phyloP scores from a whole-genome alignment of 1,140 invertebrate species.

The Plutomurus gul region DNA sequence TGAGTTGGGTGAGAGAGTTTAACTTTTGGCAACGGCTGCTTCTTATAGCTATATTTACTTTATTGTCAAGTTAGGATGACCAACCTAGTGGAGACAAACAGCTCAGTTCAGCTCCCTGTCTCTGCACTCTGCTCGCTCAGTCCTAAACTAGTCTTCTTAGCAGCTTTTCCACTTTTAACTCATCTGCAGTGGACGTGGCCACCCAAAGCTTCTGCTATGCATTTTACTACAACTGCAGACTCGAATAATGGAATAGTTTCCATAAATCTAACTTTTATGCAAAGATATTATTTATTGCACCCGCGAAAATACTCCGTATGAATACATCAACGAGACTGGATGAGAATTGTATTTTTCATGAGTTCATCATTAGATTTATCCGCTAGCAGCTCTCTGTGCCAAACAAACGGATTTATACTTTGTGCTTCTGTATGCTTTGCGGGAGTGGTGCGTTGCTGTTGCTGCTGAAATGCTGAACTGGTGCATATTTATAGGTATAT shows the following conservation, averaged over 20 bases:
- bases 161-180: neutral
- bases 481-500: too few species aligned
- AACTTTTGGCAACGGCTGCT: constrained; percentile 24
- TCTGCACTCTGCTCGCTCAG: neutral
- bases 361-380: too few species aligned
- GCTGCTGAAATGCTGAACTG: too few species aligned
- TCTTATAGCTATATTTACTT: constrained; percentile 26
- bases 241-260: neutral
- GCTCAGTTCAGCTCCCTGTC: neutral
- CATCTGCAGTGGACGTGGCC: too few species aligned
- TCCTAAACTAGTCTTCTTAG: too few species aligned
- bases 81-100: neutral
- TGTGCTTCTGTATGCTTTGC: too few species aligned
- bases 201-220: neutral
- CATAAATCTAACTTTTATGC: constrained; percentile 18
- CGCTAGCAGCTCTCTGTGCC: too few species aligned
- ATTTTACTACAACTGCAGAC: neutral
- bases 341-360: too few species aligned
- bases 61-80: neutral
- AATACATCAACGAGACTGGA: too few species aligned
- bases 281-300: neutral
- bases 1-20: constrained; percentile 19
- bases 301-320: neutral
- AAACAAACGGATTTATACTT: too few species aligned
- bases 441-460: too few species aligned